Evolutionary conservation across 2,797 vertebrate genomes (phyloP).

Genomic region (Distichodus sexfasciatus): DNA sequence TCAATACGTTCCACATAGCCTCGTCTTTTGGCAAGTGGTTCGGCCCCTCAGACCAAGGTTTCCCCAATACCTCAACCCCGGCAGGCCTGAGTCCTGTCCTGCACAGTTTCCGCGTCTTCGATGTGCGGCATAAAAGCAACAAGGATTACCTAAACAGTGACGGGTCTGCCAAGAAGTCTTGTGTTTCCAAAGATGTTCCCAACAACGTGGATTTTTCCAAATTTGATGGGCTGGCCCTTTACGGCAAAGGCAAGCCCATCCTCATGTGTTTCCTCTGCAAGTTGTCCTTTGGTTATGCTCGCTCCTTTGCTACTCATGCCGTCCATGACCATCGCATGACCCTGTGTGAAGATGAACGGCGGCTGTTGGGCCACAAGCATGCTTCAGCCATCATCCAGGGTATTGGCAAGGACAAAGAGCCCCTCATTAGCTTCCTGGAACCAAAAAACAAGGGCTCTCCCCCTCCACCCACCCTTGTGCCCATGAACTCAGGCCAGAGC

Average conservation of each 20-base stretch:
- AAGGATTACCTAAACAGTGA: conserved; percentile 99
- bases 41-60: conserved; percentile 95
- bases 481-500: conserved; percentile 95
- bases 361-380: conserved; percentile 96
- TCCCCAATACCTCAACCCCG: conserved; percentile 99
- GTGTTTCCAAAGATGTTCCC: conserved; percentile 99
- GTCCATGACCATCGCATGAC: conserved; percentile 99
- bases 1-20: conserved; percentile 99
- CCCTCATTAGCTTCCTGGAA: conserved; percentile 99
- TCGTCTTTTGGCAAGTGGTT: conserved; percentile 99
- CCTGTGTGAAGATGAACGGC: conserved; percentile 96
- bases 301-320: conserved; percentile 97
- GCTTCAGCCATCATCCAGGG: conserved; percentile 99
- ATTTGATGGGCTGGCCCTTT: conserved; percentile 97
- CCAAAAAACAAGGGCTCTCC: conserved; percentile 98
- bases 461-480: conserved; percentile 87
- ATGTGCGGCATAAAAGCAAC: conserved; percentile 99
- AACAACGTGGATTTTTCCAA: conserved; percentile 99
- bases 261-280: conserved; percentile 99
- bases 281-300: conserved; percentile 97
- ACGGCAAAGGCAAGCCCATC: conserved; percentile 99
- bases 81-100: conserved; percentile 97
- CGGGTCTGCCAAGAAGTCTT: conserved; percentile 99
- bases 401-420: conserved; percentile 99
- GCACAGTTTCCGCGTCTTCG: conserved; percentile 99